A percentile compares a stretch with the other conserved stretches of the same genome.
These are phyloP conservation scores for Aquatica leii DNA, from an alignment of 2,888 invertebrate species.

Conservation along the genomic window DNA sequence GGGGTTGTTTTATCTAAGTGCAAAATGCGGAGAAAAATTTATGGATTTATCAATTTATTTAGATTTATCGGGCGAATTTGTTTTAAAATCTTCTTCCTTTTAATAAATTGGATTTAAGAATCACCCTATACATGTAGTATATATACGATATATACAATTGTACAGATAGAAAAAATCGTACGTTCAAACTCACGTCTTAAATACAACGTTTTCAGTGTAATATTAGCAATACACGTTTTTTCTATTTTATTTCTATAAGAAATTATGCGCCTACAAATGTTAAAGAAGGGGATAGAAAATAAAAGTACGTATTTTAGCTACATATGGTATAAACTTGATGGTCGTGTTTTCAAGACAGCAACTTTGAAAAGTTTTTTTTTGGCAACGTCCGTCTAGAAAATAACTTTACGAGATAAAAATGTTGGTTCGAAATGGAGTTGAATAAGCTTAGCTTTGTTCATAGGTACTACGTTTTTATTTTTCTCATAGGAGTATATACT, in stretches of 20 bases:
- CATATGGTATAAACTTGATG: constrained; percentile 7
- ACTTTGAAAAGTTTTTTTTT: constrained; percentile 10
- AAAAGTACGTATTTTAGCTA: constrained; percentile 2
- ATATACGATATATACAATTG: too few relatives aligned
- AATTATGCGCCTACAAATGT: too few relatives aligned
- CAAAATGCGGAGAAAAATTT: constrained; percentile 33
- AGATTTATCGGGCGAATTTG: constrained; percentile 19
- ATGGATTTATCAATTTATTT: constrained; percentile 33
- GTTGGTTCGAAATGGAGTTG: constrained; percentile 10
- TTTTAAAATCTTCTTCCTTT: background rate
- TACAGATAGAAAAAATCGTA: too few relatives aligned
- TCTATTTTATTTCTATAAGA: too few relatives aligned
- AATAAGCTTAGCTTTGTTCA: constrained; percentile 12
- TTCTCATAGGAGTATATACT: constrained; percentile 3
- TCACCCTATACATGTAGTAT: too few relatives aligned
- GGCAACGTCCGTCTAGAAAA: constrained; percentile 9
- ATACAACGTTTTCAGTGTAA: too few relatives aligned
- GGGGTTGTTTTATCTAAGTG: constrained; percentile 31
- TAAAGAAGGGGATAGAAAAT: too few relatives aligned
- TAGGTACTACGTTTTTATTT: constrained; percentile 11
- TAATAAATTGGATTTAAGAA: background rate
- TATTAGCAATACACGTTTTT: too few relatives aligned
- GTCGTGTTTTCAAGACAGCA: constrained; percentile 9
- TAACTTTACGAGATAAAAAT: constrained; percentile 13
- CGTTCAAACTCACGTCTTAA: too few relatives aligned